Evolutionary conservation across 2,888 invertebrate genomes (phyloP).

Genomic region (Eristalis pertinax): DNA sequence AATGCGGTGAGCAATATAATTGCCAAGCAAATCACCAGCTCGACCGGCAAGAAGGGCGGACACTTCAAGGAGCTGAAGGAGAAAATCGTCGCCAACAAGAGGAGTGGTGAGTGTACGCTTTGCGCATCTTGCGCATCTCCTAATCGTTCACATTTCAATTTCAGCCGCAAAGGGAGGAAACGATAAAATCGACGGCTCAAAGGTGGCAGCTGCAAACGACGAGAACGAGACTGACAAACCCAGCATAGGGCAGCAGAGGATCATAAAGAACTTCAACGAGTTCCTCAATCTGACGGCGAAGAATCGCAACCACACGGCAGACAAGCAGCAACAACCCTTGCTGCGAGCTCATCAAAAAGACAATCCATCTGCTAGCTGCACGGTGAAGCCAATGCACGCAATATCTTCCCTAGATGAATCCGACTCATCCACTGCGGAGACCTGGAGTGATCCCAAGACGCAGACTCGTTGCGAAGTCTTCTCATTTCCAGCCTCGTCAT

Average conservation of each 20-base stretch:
- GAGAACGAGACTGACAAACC: conserved; percentile 73
- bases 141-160: neutral
- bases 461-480: conserved; percentile 19
- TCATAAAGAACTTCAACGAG: conserved; percentile 92
- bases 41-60: conserved; percentile 80
- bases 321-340: conserved; percentile 71
- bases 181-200: conserved; percentile 83
- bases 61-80: conserved; percentile 84
- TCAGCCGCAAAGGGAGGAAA: conserved; percentile 83
- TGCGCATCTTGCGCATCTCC: neutral
- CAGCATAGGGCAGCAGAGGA: conserved; percentile 79
- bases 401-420: conserved; percentile 81
- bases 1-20: conserved; percentile 79
- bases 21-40: conserved; percentile 78
- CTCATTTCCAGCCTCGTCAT: conserved; percentile 60
- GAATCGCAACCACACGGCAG: conserved; percentile 84
- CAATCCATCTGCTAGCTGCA: conserved; percentile 75
- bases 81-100: conserved; percentile 82
- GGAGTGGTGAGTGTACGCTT: conserved; percentile 77
- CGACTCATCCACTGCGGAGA: conserved; percentile 81
- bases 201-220: neutral
- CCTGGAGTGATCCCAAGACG: conserved; percentile 79
- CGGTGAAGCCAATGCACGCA: conserved; percentile 82
- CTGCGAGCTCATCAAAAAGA: conserved; percentile 13
- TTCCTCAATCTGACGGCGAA: conserved; percentile 89